Conservation (phyloP, 2,888 invertebrate genomes). For the Bombyx huttoni region DNA sequence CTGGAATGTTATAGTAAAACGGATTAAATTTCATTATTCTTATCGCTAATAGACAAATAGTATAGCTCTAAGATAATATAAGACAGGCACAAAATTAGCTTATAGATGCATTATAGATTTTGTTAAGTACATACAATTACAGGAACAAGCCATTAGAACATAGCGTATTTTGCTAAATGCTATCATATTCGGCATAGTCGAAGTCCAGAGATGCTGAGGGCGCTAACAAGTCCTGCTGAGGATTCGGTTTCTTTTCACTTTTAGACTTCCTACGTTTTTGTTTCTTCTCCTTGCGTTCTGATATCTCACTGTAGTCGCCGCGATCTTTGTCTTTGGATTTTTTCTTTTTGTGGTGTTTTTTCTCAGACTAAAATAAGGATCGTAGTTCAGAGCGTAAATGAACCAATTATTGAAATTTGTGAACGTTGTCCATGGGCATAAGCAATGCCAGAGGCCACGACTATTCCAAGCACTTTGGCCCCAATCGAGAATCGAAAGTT, state of each 20-base stretch:
- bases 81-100: too few relatives aligned
- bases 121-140: too few relatives aligned
- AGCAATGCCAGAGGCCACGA: too few relatives aligned
- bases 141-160: background rate
- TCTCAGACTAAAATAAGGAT: constrained; percentile 39
- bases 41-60: too few relatives aligned
- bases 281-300: constrained; percentile 68
- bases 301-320: constrained; percentile 61
- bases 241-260: constrained; percentile 53
- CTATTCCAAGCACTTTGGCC: too few relatives aligned
- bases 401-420: too few relatives aligned
- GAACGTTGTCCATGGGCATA: too few relatives aligned
- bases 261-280: constrained; percentile 69
- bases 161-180: constrained; percentile 29
- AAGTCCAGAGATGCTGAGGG: constrained; percentile 25
- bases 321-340: constrained; percentile 68
- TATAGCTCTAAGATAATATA: too few relatives aligned
- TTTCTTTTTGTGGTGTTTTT: constrained; percentile 71
- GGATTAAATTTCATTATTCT: too few relatives aligned
- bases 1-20: too few relatives aligned
- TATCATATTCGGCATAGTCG: constrained; percentile 54
- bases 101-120: too few relatives aligned
- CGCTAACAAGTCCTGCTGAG: constrained; percentile 59
- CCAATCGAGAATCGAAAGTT: too few relatives aligned
- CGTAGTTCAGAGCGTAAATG: background rate